phyloP scores from a whole-genome alignment of 30 jellyfish, hydroid and myxozoan genomes.

The Rhopilema esculentum region DNA sequence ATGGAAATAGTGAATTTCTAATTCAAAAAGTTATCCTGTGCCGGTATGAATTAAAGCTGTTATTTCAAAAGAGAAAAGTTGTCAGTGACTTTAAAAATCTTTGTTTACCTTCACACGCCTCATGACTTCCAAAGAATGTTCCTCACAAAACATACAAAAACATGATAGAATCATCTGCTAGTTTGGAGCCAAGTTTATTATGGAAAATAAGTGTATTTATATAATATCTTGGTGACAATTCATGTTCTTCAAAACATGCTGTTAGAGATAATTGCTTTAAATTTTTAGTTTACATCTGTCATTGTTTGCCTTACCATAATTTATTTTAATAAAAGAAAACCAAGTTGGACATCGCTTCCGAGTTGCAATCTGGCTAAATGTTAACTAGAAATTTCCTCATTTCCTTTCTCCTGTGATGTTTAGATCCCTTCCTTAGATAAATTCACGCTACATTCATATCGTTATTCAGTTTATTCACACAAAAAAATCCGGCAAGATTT shows the following conservation, averaged over 20 bases:
- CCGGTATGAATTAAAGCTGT: no score
- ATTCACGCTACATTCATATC: neutral
- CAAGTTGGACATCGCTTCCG: neutral
- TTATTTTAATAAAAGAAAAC: neutral
- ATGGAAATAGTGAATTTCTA: no score
- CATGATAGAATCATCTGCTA: neutral
- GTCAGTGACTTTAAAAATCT: no score
- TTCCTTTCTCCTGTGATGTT: neutral
- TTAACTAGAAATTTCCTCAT: neutral
- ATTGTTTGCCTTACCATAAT: neutral
- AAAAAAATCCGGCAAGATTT: neutral
- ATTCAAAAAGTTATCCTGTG: no score
- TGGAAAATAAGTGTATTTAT: neutral
- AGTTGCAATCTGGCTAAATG: neutral
- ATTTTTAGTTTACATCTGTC: neutral
- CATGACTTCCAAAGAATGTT: no score
- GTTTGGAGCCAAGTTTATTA: neutral
- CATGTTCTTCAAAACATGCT: neutral
- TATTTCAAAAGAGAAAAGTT: no score
- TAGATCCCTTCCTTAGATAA: neutral
- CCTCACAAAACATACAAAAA: neutral
- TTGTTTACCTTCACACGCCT: no score
- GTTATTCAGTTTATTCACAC: neutral
- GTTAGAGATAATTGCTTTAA: neutral
- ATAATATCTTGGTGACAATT: neutral